Evolutionary conservation across 1,140 invertebrate species (phyloP).

Genomic region (Drosophila kepulauana): DNA sequence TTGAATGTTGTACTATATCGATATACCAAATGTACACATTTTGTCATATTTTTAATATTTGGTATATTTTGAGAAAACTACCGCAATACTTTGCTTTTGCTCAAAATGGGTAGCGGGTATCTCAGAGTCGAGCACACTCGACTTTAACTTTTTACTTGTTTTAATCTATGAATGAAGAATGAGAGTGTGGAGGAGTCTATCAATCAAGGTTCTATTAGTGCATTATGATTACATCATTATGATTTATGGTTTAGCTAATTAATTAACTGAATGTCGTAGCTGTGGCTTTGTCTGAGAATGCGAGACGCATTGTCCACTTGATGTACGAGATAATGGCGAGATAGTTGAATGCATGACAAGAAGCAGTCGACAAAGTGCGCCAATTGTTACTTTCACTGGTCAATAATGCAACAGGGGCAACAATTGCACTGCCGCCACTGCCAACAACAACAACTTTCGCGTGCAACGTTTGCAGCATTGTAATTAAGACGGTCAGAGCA

Average conservation of each 20-base stretch:
- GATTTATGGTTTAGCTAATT: conserved; percentile 41
- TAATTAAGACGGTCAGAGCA: conserved; percentile 66
- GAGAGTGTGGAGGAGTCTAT: background rate
- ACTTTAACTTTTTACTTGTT: too few species aligned
- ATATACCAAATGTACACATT: too few species aligned
- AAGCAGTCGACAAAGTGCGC: conserved; percentile 55
- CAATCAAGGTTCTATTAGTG: background rate
- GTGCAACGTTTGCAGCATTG: conserved; percentile 55
- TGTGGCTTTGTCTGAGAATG: conserved; percentile 52
- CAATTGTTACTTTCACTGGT: conserved; percentile 81
- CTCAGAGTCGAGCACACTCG: too few species aligned
- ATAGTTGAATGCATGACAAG: conserved; percentile 5
- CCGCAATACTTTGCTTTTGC: too few species aligned
- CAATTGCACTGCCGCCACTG: conserved; percentile 6
- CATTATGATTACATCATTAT: conserved; percentile 58
- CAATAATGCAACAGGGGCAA: conserved; percentile 73
- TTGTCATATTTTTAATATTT: too few species aligned
- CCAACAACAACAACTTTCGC: conserved; percentile 73
- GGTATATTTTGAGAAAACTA: too few species aligned
- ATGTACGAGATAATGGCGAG: background rate
- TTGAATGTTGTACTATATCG: too few species aligned
- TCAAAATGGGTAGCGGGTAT: too few species aligned
- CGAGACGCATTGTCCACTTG: conserved; percentile 5
- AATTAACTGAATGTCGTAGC: conserved; percentile 32
- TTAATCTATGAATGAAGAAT: background rate